These are phyloP conservation scores for Gavialis gangeticus DNA, from an alignment of 2,113 vertebrate species.

Conservation along the genomic window DNA sequence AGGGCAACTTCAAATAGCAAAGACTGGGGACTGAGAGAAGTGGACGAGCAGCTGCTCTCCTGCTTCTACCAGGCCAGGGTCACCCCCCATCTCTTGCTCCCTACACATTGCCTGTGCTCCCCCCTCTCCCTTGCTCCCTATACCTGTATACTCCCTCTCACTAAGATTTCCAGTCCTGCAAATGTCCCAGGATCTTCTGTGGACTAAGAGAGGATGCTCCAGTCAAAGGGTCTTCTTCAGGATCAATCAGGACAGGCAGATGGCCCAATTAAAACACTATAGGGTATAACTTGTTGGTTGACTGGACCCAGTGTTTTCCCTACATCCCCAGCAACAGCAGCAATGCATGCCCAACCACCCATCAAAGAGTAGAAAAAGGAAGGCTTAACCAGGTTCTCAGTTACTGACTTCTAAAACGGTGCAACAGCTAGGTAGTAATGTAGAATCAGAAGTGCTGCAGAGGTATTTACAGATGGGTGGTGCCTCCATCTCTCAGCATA, in stretches of 20 bases:
- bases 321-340: neutral
- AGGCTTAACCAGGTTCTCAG: neutral
- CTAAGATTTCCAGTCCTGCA: neutral
- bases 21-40: too few relatives aligned
- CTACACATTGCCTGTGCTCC: too few relatives aligned
- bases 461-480: fast-evolving
- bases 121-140: too few relatives aligned
- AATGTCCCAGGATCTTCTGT: neutral
- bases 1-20: neutral
- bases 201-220: neutral
- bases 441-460: neutral
- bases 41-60: too few relatives aligned
- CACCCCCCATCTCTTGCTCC: too few relatives aligned
- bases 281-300: neutral
- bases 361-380: neutral
- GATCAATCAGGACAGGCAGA: neutral
- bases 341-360: neutral
- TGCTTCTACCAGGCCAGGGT: too few relatives aligned
- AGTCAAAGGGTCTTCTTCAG: neutral
- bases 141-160: too few relatives aligned
- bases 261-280: neutral
- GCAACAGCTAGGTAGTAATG: neutral
- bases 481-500: neutral
- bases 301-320: neutral
- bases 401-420: neutral